These are phyloP conservation scores for Neostethus bicornis DNA, from an alignment of 2,797 vertebrate genomes.

Conservation along the genomic window DNA sequence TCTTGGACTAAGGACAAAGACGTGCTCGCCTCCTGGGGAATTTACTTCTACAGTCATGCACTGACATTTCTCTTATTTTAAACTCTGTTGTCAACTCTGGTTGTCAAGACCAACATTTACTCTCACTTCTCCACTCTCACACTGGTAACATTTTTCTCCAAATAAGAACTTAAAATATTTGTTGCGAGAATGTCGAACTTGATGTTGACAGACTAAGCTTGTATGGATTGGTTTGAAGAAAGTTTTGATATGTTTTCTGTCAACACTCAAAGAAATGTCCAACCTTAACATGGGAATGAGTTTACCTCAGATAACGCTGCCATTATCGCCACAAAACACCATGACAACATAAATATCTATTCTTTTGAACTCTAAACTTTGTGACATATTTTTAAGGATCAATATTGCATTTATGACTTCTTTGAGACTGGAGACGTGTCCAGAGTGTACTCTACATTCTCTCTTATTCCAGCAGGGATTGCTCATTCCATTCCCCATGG, in stretches of 20 bases:
- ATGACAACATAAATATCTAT: no score
- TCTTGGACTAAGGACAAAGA: constrained; percentile 46
- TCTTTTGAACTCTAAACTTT: no score
- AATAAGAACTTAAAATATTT: background rate
- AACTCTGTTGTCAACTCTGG: constrained; percentile 31
- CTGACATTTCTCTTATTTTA: constrained; percentile 22
- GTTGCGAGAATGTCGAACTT: background rate
- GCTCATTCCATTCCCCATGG: no score
- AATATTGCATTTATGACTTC: no score
- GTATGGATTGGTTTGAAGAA: background rate
- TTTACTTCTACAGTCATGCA: constrained; percentile 26
- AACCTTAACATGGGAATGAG: no score
- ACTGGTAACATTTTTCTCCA: constrained; percentile 4
- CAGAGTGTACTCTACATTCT: no score
- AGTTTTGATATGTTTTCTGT: background rate
- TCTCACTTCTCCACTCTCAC: constrained; percentile 27
- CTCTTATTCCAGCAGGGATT: no score
- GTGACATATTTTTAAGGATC: no score
- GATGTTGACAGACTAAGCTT: background rate
- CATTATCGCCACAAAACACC: no score
- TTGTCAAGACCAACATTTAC: background rate
- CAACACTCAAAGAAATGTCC: background rate
- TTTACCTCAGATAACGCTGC: no score
- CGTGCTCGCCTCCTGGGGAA: constrained; percentile 8
- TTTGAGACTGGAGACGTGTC: no score